These are phyloP conservation scores for Unio pictorum DNA, from an alignment of 2,888 invertebrate species.

Conservation along the genomic window DNA sequence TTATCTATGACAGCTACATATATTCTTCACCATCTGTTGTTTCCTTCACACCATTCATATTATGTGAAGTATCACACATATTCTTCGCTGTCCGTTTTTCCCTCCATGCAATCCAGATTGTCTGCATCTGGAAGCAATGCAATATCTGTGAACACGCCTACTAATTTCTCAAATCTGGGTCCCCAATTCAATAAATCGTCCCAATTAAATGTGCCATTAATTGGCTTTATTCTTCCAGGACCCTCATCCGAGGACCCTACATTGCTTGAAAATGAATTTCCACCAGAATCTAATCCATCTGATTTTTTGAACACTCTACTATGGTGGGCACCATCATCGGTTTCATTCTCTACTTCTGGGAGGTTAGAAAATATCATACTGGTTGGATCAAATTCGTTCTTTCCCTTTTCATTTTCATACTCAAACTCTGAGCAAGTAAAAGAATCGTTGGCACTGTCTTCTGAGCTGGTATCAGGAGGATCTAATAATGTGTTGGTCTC, in stretches of 20 bases:
- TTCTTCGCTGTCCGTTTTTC: constrained; percentile 51
- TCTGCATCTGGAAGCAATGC: constrained; percentile 88
- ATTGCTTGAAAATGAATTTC: constrained; percentile 90
- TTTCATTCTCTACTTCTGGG: constrained; percentile 67
- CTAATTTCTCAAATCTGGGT: constrained; percentile 94
- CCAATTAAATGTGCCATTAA: constrained; percentile 84
- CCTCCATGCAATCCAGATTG: constrained; percentile 38
- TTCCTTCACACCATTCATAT: not conserved
- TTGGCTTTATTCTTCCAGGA: constrained; percentile 24
- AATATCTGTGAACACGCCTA: constrained; percentile 96
- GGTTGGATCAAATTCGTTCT: constrained; percentile 67
- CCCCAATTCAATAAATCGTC: constrained; percentile 97
- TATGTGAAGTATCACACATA: constrained; percentile 49
- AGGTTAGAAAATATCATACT: constrained; percentile 77
- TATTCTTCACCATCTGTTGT: not conserved
- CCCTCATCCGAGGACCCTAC: constrained; percentile 89
- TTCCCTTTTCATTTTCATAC: constrained; percentile 82
- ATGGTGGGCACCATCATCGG: constrained; percentile 51
- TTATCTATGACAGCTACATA: constrained; percentile 1
- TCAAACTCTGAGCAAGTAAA: constrained; percentile 99
- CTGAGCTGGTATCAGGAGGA: constrained; percentile 75
- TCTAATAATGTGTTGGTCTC: constrained; percentile 69
- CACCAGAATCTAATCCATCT: constrained; percentile 93
- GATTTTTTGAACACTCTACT: constrained; percentile 74
- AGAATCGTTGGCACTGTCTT: constrained; percentile 94